A percentile compares a stretch with the other conserved stretches of the same genome.
Conservation (phyloP, 2,113 vertebrate species). For the Tapirus terrestris region DNA sequence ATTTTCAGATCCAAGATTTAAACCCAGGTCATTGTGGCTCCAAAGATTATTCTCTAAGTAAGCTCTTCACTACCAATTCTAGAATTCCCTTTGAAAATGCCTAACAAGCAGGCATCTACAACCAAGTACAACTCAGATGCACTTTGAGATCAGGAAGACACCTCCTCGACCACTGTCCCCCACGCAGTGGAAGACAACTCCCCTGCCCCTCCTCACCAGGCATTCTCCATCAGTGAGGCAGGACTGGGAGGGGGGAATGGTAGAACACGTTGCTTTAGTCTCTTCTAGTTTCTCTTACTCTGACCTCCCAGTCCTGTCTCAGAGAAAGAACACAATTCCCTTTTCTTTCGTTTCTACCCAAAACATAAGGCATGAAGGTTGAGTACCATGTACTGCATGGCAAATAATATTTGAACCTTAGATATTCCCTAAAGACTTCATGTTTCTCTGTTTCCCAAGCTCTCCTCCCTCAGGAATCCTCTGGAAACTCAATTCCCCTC, state of each 20-base stretch:
- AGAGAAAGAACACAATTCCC: background rate
- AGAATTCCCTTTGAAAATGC: constrained; percentile 5
- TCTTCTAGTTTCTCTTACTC: background rate
- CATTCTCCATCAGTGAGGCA: background rate
- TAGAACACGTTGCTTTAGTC: background rate
- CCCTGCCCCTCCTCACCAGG: background rate
- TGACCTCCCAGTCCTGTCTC: background rate
- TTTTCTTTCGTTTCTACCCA: constrained; percentile 20
- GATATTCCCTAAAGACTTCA: background rate
- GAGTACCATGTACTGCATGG: accelerated
- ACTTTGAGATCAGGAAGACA: background rate
- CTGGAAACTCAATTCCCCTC: background rate
- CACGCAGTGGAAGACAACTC: accelerated
- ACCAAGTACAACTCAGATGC: background rate
- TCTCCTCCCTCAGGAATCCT: background rate
- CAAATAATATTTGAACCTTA: background rate
- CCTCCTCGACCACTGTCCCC: background rate
- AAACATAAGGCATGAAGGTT: background rate
- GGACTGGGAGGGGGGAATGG: too few species aligned
- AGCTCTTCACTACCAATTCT: background rate
- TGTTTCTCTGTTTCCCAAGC: background rate
- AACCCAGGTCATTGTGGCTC: background rate
- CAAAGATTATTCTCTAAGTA: background rate
- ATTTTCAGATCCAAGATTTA: background rate
- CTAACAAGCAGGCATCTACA: background rate